Conservation (phyloP, 2,797 vertebrate species). For the Cyprinodon diabolis region DNA sequence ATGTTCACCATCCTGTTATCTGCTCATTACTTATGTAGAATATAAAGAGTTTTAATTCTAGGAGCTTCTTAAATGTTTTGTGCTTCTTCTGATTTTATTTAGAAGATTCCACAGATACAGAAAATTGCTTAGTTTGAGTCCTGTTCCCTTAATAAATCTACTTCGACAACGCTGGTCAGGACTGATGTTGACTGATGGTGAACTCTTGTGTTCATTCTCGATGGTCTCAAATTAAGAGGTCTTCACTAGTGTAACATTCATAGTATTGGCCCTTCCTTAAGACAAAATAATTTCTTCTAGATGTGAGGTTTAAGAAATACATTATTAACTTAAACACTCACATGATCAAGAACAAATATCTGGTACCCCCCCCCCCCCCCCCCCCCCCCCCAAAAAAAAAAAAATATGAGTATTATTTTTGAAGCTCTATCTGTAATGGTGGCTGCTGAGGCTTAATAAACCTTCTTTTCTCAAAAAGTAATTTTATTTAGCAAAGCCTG, state of each 20-base stretch:
- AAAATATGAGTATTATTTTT: neutral
- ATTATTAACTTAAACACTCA: conserved; percentile 6
- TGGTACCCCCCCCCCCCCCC: neutral
- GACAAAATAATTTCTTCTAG: no score
- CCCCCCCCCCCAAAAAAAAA: no score
- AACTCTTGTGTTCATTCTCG: neutral
- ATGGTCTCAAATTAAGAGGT: neutral
- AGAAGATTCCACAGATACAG: neutral
- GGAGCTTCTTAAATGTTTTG: neutral
- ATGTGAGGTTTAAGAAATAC: neutral
- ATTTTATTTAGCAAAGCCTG: conserved; percentile 22
- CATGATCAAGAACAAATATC: conserved; percentile 6
- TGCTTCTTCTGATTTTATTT: neutral
- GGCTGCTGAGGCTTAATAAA: neutral
- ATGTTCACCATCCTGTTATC: no score
- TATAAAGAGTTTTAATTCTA: neutral
- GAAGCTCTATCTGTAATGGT: neutral
- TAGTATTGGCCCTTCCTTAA: neutral
- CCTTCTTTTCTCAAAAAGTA: conserved; percentile 17
- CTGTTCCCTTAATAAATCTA: no score
- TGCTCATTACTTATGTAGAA: no score
- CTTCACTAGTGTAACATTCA: no score
- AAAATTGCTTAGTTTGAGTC: no score
- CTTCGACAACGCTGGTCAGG: no score
- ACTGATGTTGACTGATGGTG: neutral